phyloP scores from a whole-genome alignment of 2,888 invertebrate species.

The Sabatieria punctata region DNA sequence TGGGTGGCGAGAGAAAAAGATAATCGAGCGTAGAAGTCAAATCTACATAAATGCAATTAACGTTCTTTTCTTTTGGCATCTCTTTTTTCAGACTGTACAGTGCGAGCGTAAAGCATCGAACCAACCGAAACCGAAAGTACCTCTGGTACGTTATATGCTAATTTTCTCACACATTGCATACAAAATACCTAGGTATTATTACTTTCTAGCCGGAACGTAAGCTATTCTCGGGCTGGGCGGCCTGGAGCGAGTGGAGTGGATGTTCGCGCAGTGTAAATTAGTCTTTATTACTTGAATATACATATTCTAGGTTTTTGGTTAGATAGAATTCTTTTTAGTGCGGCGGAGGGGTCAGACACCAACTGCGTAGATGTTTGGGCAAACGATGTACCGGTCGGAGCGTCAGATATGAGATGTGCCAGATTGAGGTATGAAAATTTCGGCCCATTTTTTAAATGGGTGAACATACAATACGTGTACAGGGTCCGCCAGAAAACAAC shows the following conservation, averaged over 20 bases:
- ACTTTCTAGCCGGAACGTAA: background rate
- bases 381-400: conserved; percentile 18
- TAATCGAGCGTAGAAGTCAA: too few relatives aligned
- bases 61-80: too few relatives aligned
- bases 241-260: conserved; percentile 18
- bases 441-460: background rate
- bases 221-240: conserved; percentile 14
- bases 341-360: conserved; percentile 19
- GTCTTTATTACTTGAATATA: conserved; percentile 7
- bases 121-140: too few relatives aligned
- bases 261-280: conserved; percentile 16
- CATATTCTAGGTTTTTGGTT: too few relatives aligned
- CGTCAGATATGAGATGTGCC: conserved; percentile 17
- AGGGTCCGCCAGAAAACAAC: too few relatives aligned
- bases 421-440: conserved; percentile 9
- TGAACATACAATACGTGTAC: conserved; percentile 4
- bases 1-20: too few relatives aligned
- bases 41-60: too few relatives aligned
- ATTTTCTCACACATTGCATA: too few relatives aligned
- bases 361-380: conserved; percentile 22
- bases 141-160: too few relatives aligned
- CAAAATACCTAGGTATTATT: too few relatives aligned
- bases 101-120: too few relatives aligned
- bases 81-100: too few relatives aligned
- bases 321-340: conserved; percentile 15